Conservation (phyloP, 1,140 invertebrate genomes). For the Brachionus angularis region DNA sequence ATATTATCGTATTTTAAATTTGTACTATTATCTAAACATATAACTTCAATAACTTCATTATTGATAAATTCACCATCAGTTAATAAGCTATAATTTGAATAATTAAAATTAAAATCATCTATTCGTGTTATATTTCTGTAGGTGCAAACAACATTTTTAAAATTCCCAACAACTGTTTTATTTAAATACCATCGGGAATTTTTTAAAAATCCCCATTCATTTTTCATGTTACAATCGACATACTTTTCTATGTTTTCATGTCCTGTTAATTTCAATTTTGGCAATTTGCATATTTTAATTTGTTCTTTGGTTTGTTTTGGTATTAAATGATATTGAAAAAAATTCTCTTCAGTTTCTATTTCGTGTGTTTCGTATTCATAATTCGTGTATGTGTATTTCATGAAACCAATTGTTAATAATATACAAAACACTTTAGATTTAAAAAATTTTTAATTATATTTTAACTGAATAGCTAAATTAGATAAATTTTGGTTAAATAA, state of each 20-base stretch:
- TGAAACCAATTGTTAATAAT: neutral
- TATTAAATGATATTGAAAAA: conserved; percentile 1
- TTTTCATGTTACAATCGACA: neutral
- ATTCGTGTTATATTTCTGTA: neutral
- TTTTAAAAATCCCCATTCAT: conserved; percentile 1
- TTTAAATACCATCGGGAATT: conserved; percentile 18
- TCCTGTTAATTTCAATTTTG: neutral
- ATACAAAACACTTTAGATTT: neutral
- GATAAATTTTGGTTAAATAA: no score
- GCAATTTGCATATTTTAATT: neutral
- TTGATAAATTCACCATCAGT: neutral
- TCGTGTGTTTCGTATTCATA: neutral
- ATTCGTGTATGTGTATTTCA: neutral
- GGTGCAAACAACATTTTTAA: neutral
- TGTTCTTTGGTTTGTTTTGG: conserved; percentile 2
- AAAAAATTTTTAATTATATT: neutral
- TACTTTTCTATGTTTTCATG: conserved; percentile 10
- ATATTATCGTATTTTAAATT: conserved; percentile 11
- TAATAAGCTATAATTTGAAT: neutral
- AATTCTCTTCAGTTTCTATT: neutral
- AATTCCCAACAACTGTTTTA: neutral
- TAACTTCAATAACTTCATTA: conserved; percentile 6
- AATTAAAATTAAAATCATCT: conserved; percentile 7
- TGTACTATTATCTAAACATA: neutral
- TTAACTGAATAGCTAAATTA: no score